Conservation (phyloP, 2,797 vertebrate species). For the Sarcoramphus papa region DNA sequence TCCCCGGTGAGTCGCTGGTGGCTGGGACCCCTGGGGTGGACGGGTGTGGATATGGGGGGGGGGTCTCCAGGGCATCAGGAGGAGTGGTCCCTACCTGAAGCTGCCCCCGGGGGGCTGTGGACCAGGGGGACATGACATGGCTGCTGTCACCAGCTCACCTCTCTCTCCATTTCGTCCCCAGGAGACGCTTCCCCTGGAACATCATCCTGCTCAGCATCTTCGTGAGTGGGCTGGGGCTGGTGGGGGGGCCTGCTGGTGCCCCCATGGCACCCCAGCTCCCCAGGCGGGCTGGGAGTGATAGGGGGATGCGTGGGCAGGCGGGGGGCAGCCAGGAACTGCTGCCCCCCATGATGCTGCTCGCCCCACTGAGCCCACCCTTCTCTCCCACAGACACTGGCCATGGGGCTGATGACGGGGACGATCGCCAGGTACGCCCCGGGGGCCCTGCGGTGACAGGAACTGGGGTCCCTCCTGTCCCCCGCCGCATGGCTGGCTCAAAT, state of each 20-base stretch:
- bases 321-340: neutral
- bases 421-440: constrained; percentile 82
- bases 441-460: rapidly evolving
- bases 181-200: constrained; percentile 94
- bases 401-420: constrained; percentile 90
- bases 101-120: neutral
- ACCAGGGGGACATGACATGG: rapidly evolving
- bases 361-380: neutral
- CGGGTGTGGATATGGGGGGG: no score
- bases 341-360: rapidly evolving
- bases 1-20: constrained; percentile 79
- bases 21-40: neutral
- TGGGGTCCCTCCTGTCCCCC: neutral
- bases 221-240: constrained; percentile 76
- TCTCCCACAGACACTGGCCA: constrained; percentile 83
- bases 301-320: rapidly evolving
- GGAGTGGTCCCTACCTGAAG: neutral
- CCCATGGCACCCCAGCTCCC: neutral
- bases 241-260: neutral
- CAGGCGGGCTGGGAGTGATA: neutral
- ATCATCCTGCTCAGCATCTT: constrained; percentile 86
- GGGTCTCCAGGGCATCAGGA: neutral
- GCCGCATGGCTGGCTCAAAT: rapidly evolving
- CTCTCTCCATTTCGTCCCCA: neutral
- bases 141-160: neutral